Conservation (phyloP, 1,140 invertebrate genomes). For the Nasonia longicornis region DNA sequence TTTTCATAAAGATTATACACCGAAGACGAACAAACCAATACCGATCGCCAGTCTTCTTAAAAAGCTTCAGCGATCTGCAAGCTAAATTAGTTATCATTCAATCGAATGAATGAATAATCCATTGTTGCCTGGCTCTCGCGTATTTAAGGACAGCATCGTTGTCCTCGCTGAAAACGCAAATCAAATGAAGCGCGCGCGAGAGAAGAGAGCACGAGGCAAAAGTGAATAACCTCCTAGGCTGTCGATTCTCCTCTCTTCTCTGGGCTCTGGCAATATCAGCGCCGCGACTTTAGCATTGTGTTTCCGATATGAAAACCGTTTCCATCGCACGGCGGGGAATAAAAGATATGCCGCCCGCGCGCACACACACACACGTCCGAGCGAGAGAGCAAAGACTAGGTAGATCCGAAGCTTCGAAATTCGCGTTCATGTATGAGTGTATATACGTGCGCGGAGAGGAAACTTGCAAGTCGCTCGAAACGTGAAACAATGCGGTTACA, state of each 20-base stretch:
- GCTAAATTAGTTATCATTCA: background rate
- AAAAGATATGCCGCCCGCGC: background rate
- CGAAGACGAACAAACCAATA: no score
- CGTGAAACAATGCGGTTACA: conserved; percentile 51
- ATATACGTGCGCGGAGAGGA: conserved; percentile 34
- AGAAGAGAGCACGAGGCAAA: background rate
- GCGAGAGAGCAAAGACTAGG: background rate
- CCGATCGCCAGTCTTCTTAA: background rate
- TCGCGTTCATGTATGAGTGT: background rate
- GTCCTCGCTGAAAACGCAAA: background rate
- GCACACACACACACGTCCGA: background rate
- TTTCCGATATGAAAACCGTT: background rate
- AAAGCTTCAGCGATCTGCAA: background rate
- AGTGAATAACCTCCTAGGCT: background rate
- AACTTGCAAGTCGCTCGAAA: conserved; percentile 44
- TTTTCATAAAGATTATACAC: no score
- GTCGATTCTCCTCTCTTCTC: background rate
- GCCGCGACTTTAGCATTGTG: no score
- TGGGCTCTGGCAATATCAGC: background rate
- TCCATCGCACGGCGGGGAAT: background rate
- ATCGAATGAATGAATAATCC: background rate
- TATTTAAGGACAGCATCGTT: background rate
- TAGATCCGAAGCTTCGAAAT: conserved; percentile 10
- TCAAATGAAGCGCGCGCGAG: background rate
- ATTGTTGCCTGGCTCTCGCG: background rate